Evolutionary conservation across 2,888 invertebrate genomes (phyloP).

Genomic region (Polyommatus icarus): DNA sequence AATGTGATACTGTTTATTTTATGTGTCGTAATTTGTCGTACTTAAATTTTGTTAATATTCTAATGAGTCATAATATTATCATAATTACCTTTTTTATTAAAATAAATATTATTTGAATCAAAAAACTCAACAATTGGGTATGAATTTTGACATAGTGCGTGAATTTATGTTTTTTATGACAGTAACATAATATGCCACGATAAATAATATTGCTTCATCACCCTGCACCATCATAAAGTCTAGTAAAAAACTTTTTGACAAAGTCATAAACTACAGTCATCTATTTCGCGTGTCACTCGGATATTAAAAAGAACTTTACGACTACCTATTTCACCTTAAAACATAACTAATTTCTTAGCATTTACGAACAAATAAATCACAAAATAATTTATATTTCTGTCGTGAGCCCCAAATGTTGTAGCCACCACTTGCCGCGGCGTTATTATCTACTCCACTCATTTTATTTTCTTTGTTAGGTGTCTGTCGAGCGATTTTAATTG

Average conservation of each 20-base stretch:
- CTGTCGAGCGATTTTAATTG: slow-evolving; percentile 36
- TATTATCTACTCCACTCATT: slow-evolving; percentile 45
- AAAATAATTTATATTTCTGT: slow-evolving; percentile 51
- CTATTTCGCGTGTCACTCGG: slow-evolving; percentile 5
- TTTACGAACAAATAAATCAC: slow-evolving; percentile 40
- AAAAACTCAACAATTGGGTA: no score
- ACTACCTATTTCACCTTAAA: not conserved
- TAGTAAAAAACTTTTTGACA: not conserved
- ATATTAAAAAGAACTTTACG: not conserved
- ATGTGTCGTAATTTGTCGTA: slow-evolving; percentile 13
- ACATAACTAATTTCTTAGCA: slow-evolving; percentile 22
- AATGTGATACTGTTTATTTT: slow-evolving; percentile 2
- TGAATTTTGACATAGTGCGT: no score
- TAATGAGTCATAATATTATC: not conserved
- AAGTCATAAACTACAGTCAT: slow-evolving; percentile 3
- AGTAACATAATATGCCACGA: not conserved
- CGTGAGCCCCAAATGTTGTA: slow-evolving; percentile 50
- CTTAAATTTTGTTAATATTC: not conserved
- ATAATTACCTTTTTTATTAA: not conserved
- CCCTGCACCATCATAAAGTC: not conserved
- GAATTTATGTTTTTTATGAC: not conserved
- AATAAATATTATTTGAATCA: not conserved
- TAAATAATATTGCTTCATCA: not conserved
- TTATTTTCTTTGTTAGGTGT: slow-evolving; percentile 42
- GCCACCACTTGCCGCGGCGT: slow-evolving; percentile 53